Evolutionary conservation across 2,797 vertebrate genomes (phyloP).

Genomic region (Lemur catta): DNA sequence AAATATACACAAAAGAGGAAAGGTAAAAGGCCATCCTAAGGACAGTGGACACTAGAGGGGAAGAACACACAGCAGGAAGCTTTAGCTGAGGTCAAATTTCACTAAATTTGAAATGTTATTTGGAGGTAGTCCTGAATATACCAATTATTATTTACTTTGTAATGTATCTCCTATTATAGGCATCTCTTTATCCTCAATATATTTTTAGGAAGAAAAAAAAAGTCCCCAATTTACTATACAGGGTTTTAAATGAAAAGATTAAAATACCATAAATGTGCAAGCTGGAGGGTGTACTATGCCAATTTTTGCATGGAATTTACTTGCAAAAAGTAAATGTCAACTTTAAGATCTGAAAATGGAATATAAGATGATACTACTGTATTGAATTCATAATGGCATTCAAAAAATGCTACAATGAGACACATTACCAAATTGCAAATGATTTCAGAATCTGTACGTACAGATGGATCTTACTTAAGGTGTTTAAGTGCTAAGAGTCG

Average conservation of each 20-base stretch:
- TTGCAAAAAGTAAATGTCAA: slow-evolving; percentile 55
- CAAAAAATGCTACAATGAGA: slow-evolving; percentile 52
- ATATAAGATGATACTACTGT: slow-evolving; percentile 55
- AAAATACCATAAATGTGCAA: slow-evolving; percentile 54
- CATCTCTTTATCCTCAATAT: not conserved
- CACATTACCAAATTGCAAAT: slow-evolving; percentile 57
- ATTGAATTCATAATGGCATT: slow-evolving; percentile 60
- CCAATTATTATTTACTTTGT: slow-evolving; percentile 33
- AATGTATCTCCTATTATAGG: not conserved
- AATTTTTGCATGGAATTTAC: slow-evolving; percentile 35
- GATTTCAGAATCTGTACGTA: slow-evolving; percentile 36
- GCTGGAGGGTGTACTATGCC: slow-evolving; percentile 17
- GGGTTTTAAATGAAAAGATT: slow-evolving; percentile 49
- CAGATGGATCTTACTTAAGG: slow-evolving; percentile 63
- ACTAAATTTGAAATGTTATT: not conserved
- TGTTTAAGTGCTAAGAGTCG: slow-evolving; percentile 75
- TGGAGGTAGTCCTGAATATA: not conserved
- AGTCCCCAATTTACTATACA: slow-evolving; percentile 43
- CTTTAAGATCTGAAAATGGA: slow-evolving; percentile 52
- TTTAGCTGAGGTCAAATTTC: not conserved
- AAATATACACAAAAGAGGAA: not conserved
- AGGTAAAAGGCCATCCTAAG: not conserved
- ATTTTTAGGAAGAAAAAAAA: not conserved
- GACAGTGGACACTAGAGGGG: not conserved
- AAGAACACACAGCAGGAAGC: not conserved